phyloP scores from a whole-genome alignment of 1,140 invertebrate genomes.

The Cherax quadricarinatus region DNA sequence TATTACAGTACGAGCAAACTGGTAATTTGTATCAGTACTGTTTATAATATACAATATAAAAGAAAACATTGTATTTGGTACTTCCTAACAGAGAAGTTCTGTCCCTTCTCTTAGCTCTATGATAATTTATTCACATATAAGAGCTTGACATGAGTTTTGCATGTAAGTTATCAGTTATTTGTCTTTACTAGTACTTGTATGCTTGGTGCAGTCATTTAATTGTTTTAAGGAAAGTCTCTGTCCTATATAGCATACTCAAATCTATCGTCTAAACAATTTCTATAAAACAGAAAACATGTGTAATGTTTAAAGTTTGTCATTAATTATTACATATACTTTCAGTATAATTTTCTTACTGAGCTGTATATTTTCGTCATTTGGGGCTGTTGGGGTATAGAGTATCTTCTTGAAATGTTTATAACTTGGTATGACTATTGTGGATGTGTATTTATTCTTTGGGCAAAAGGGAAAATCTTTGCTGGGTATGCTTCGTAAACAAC shows the following conservation, averaged over 20 bases:
- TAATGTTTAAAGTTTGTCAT: neutral
- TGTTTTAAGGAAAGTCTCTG: neutral
- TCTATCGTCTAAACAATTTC: neutral
- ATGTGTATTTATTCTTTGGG: neutral
- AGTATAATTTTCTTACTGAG: neutral
- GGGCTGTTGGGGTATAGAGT: conserved; percentile 3
- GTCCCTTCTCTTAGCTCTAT: neutral
- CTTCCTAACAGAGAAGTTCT: neutral
- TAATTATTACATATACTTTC: neutral
- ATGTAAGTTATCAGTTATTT: no score
- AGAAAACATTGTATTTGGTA: neutral
- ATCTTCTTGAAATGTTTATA: neutral
- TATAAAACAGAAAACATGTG: neutral
- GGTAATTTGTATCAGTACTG: no score
- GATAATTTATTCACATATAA: neutral
- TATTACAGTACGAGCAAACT: neutral
- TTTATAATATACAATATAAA: neutral
- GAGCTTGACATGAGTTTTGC: no score
- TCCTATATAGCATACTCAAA: neutral
- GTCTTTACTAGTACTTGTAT: no score
- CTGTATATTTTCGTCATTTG: neutral
- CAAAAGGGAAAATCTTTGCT: neutral
- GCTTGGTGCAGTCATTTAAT: neutral
- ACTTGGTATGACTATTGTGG: neutral
- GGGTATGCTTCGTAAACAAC: neutral